A percentile compares a stretch with the other conserved stretches of the same genome.
Evolutionary conservation across 2,113 vertebrate genomes (phyloP).

Genomic region (Misgurnus anguillicaudatus): DNA sequence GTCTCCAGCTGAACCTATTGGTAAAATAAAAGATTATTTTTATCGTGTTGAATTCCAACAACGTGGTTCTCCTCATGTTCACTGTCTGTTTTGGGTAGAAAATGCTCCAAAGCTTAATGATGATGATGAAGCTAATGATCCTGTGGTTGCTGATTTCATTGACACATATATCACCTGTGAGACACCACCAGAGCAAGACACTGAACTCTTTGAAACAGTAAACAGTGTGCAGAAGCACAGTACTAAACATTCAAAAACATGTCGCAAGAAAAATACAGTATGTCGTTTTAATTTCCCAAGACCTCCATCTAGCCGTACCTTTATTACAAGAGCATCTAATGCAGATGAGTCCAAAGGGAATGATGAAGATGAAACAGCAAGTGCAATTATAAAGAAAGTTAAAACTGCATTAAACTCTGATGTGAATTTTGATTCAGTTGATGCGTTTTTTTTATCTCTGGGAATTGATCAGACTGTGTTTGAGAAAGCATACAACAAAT

Average conservation of each 20-base stretch:
- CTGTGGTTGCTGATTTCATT: slow-evolving; percentile 8
- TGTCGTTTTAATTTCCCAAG: slow-evolving; percentile 45
- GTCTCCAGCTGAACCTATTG: too few relatives aligned
- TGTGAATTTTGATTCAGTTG: too few relatives aligned
- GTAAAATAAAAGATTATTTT: too few relatives aligned
- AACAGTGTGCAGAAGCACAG: too few relatives aligned
- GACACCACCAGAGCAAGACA: slow-evolving; percentile 3
- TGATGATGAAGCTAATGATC: too few relatives aligned
- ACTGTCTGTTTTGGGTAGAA: too few relatives aligned
- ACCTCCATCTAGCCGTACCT: slow-evolving; percentile 16
- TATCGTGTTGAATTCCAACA: too few relatives aligned
- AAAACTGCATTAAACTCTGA: neutral
- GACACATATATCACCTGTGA: slow-evolving; percentile 34
- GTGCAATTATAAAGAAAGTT: slow-evolving; percentile 27
- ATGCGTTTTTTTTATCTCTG: too few relatives aligned
- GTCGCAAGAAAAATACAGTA: neutral
- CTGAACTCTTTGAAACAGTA: neutral
- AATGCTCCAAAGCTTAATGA: too few relatives aligned
- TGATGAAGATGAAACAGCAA: neutral
- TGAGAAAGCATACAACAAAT: neutral
- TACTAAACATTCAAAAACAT: too few relatives aligned
- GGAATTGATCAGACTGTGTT: too few relatives aligned
- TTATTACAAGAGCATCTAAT: slow-evolving; percentile 2
- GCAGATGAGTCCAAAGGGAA: neutral
- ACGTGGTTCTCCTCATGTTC: too few relatives aligned